phyloP scores from a whole-genome alignment of 1,140 invertebrate genomes.

The Holotrichia oblita region DNA sequence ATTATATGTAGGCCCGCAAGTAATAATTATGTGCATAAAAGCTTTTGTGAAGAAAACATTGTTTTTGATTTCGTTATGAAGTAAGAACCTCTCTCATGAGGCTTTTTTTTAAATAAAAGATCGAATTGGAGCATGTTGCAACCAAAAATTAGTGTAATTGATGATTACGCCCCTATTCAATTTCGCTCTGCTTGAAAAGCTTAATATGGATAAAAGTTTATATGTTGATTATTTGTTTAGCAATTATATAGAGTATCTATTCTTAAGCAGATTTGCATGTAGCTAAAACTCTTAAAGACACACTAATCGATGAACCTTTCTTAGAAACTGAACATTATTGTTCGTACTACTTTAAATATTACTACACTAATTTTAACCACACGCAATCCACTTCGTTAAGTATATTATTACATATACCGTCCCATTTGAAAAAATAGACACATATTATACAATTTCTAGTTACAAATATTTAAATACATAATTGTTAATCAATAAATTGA shows the following conservation, averaged over 20 bases:
- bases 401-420: background rate
- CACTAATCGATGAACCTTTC: background rate
- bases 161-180: slow-evolving; percentile 16
- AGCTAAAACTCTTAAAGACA: background rate
- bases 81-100: no score
- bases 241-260: background rate
- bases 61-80: no score
- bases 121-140: no score
- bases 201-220: slow-evolving; percentile 18
- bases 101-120: no score
- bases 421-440: slow-evolving; percentile 24
- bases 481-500: slow-evolving; percentile 24
- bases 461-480: slow-evolving; percentile 21
- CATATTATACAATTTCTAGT: slow-evolving; percentile 32
- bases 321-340: no score
- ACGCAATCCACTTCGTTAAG: background rate
- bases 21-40: no score
- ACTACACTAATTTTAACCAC: background rate
- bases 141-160: background rate
- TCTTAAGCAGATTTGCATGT: background rate
- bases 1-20: no score
- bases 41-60: no score
- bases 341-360: no score
- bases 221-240: slow-evolving; percentile 10
- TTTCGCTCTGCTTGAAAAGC: background rate